A percentile compares a stretch with the other conserved stretches of the same genome.
Evolutionary conservation across 2,797 vertebrate species (phyloP).

Genomic region (Aplochiton taeniatus): DNA sequence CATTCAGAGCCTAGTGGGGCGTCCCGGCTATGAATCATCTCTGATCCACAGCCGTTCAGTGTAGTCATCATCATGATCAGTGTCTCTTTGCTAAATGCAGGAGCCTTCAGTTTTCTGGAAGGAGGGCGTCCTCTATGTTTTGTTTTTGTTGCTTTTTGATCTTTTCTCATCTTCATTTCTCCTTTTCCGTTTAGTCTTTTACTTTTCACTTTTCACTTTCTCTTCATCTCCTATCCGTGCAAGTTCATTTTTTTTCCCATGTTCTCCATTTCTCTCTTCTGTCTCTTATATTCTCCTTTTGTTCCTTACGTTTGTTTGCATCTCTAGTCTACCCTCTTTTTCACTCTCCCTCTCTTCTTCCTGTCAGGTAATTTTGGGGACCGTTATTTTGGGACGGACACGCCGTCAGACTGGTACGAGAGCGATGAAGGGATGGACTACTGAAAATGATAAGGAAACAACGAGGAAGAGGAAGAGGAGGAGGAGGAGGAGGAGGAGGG

Average conservation of each 20-base stretch:
- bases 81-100: too few species aligned
- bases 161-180: background rate
- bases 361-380: conserved; percentile 88
- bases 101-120: too few species aligned
- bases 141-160: too few species aligned
- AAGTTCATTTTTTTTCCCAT: too few species aligned
- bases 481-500: background rate
- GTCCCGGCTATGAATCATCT: conserved; percentile 2
- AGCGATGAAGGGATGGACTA: conserved; percentile 81
- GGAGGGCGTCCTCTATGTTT: too few species aligned
- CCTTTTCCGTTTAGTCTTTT: background rate
- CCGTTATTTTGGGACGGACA: conserved; percentile 89
- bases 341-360: conserved; percentile 13
- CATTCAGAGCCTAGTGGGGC: background rate
- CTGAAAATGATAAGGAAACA: conserved; percentile 56
- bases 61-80: background rate
- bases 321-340: background rate
- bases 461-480: background rate
- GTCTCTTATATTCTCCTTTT: background rate
- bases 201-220: background rate
- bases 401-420: conserved; percentile 81
- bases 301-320: background rate
- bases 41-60: background rate
- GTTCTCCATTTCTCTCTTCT: background rate
- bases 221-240: background rate